These are phyloP conservation scores for Eulithis prunata DNA, from an alignment of 2,888 invertebrate genomes.

Conservation along the genomic window DNA sequence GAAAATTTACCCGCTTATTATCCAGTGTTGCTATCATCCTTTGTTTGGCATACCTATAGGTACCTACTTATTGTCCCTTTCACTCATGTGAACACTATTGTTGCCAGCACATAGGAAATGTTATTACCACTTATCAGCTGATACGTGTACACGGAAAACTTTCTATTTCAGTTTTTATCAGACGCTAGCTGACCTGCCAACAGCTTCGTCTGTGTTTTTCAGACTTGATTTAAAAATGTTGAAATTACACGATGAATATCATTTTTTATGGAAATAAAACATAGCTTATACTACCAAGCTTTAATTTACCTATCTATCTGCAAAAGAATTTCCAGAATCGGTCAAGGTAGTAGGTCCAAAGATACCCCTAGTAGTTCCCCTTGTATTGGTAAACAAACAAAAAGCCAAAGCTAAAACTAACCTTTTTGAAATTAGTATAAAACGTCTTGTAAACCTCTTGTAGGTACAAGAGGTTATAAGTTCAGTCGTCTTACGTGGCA, in stretches of 20 bases:
- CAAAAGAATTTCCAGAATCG: too few relatives aligned
- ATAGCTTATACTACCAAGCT: too few relatives aligned
- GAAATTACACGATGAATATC: too few relatives aligned
- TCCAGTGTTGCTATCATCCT: conserved; percentile 1
- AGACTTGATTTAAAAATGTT: too few relatives aligned
- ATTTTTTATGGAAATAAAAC: too few relatives aligned
- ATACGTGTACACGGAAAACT: conserved; percentile 5
- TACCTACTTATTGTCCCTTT: conserved; percentile 16
- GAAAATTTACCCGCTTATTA: conserved; percentile 21
- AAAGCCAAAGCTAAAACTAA: too few relatives aligned
- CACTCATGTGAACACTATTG: conserved; percentile 31
- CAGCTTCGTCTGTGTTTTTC: too few relatives aligned
- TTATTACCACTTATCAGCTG: conserved; percentile 33
- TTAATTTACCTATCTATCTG: too few relatives aligned
- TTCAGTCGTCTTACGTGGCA: not conserved
- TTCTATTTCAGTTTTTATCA: conserved; percentile 3
- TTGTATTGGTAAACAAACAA: too few relatives aligned
- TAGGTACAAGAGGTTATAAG: not conserved
- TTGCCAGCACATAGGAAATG: conserved; percentile 18
- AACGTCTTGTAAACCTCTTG: not conserved
- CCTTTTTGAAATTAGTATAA: not conserved
- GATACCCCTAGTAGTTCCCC: too few relatives aligned
- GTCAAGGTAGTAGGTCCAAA: too few relatives aligned
- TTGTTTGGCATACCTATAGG: conserved; percentile 17
- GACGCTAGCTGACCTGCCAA: not conserved